phyloP scores from a whole-genome alignment of 2,113 vertebrate species.

The Gallinago paraguaiae region DNA sequence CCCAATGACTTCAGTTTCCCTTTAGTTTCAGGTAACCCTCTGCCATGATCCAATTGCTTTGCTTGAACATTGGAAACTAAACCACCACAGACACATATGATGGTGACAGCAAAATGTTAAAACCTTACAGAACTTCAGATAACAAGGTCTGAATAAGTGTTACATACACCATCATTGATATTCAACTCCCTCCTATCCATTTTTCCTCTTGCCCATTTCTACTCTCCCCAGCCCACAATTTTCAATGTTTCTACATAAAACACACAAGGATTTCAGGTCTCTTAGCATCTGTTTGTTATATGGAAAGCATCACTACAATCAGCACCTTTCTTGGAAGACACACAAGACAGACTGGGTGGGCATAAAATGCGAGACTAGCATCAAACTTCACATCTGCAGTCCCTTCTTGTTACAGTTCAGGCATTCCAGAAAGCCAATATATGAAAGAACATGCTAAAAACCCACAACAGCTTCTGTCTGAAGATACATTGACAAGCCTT shows the following conservation, averaged over 20 bases:
- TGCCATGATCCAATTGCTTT: neutral
- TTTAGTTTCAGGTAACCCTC: neutral
- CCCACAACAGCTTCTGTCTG: neutral
- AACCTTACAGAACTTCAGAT: neutral
- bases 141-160: neutral
- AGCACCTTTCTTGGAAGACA: neutral
- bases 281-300: neutral
- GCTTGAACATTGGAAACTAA: neutral
- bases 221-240: neutral
- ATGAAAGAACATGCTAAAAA: neutral
- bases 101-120: neutral
- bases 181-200: neutral
- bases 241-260: neutral
- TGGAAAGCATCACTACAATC: neutral
- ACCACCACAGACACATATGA: neutral
- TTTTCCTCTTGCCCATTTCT: neutral
- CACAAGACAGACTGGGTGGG: neutral
- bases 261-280: neutral
- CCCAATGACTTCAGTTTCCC: neutral
- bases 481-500: neutral
- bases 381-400: neutral
- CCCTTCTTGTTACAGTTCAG: neutral
- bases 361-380: neutral
- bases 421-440: neutral
- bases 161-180: fast-evolving